Evolutionary conservation across 2,113 vertebrate species (phyloP), one percentile per base, ranked within the genome.

Genomic region (Eolophus roseicapilla): DNA sequence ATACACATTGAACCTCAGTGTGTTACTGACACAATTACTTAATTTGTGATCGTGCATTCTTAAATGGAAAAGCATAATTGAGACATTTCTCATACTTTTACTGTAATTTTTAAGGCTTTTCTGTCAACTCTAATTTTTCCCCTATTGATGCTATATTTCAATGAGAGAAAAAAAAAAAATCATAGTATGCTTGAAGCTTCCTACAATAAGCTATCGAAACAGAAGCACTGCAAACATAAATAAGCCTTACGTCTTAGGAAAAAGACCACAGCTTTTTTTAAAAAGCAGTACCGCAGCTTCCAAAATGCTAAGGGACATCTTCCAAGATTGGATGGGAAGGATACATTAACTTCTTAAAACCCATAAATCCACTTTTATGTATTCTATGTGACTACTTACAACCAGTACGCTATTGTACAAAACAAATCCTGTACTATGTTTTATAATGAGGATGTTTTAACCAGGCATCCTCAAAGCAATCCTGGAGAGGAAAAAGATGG

Each of bases 391-490:
- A 73, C 33, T 74, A 92, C 59, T 95, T 86, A 65, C 31, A 57
- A 93, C 75, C 60, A 90, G 44, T 96, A 95, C 39, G 82, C 88
- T 96, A 93, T 8, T 93, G 62, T 94, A 89, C 35, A 9, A 97
- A 90, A 96, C 68, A 88, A 95, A 97, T 89, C 89, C 74, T 86
- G 33, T 92, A 73, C 67, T 90, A 95, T 77, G 31, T 23, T 74
- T 79, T 67, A 59, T 35, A 59, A 35, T 59, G 33, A 35, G 21
- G 33, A 59, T 91, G 65, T 78, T 92, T 93, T 76, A 96, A 93
- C 31, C 35, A 95, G 85, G 92, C 49, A 81, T 64, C 69, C 46
- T 77, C 64, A 95, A 95, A 96, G 74, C 73, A 93, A 17, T 55
- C 93, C 33, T 25, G 35, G 62, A 95, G 79, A 75, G 85, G 71